Base-by-base conservation (phyloP, 2,797 vertebrate genomes). In the Gadopsis bispinosus region DNA sequence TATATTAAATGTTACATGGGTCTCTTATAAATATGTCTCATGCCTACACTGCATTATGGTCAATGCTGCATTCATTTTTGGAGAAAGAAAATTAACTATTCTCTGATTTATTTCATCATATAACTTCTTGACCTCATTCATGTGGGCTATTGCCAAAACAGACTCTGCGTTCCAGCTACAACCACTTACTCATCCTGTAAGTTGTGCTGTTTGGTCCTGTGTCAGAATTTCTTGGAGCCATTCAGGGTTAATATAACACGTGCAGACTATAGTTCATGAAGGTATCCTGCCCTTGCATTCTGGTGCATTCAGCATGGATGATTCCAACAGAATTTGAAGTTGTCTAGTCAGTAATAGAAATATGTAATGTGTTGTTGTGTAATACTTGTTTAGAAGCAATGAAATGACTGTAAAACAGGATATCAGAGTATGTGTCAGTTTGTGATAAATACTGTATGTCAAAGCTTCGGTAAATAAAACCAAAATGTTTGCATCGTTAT, bases 151-250 rank as follows among this genome's bases (percentile, higher is more conserved):
- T 70, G 58, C 67, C 79, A 85, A 84, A 87, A 77, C 58, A 65
- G 47, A 58, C 64, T 83, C 53, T 58, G 55, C 72, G 63, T 84
- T 88, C 71, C 69, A 80, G 80, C 71, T 80, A 61, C 79, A 83
- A 63, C 81, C 87, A 84, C 80, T 83, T 72, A 80, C 83, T 83
- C 81, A 74, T 83, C 73, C 43, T 82, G 69, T 53, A 84, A 88
- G 74, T 83, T 86, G 59, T 75, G 61, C 64, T 77, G 75, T 72
- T 72, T 69, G 48, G 72, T 73, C 39, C 17, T 58, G 29, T 70
- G 43, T 74, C 47, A 69, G 66, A 33, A 47, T 70, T 64, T 77
- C 16, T 68, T 70, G 13, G 45, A 69, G 47, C 69, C 43, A 79
- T 74, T 79, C 22, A 17, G 33, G 76, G 69, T 78, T 81, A 83